Conservation (phyloP, 1,140 invertebrate genomes). For the Drosophila pruinosa region DNA sequence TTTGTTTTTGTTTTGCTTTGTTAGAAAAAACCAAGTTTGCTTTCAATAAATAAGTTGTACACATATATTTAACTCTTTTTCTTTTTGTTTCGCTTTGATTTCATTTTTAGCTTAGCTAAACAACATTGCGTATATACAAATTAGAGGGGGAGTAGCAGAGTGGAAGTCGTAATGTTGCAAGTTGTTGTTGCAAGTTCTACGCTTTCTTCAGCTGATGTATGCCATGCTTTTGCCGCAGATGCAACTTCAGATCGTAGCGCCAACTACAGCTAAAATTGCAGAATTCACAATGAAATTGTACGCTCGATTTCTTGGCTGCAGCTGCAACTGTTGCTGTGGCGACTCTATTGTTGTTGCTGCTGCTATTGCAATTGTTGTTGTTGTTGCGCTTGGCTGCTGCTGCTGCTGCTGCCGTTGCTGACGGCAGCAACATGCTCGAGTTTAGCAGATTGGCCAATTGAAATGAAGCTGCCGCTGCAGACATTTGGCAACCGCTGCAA, state of each 20-base stretch:
- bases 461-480: conserved; percentile 73
- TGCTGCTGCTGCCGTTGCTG: conserved; percentile 18
- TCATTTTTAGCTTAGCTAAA: conserved; percentile 59
- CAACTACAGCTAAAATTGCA: conserved; percentile 78
- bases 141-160: neutral
- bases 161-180: neutral
- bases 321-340: conserved; percentile 6
- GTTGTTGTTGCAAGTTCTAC: conserved; percentile 36
- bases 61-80: conserved; percentile 76
- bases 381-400: conserved; percentile 4
- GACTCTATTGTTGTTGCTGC: conserved; percentile 10
- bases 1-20: neutral
- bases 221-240: conserved; percentile 80
- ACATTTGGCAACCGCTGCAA: conserved; percentile 76
- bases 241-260: conserved; percentile 81
- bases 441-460: conserved; percentile 73
- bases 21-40: conserved; percentile 49
- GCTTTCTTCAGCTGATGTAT: conserved; percentile 81
- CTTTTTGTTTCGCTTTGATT: conserved; percentile 17
- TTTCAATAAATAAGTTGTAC: conserved; percentile 78
- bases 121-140: conserved; percentile 49
- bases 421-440: conserved; percentile 55
- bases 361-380: conserved; percentile 31
- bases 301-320: conserved; percentile 58
- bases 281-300: conserved; percentile 78